Evolutionary conservation across 2,113 vertebrate genomes (phyloP), one percentile per base, ranked within the genome.

Genomic region (Hemicordylus capensis): DNA sequence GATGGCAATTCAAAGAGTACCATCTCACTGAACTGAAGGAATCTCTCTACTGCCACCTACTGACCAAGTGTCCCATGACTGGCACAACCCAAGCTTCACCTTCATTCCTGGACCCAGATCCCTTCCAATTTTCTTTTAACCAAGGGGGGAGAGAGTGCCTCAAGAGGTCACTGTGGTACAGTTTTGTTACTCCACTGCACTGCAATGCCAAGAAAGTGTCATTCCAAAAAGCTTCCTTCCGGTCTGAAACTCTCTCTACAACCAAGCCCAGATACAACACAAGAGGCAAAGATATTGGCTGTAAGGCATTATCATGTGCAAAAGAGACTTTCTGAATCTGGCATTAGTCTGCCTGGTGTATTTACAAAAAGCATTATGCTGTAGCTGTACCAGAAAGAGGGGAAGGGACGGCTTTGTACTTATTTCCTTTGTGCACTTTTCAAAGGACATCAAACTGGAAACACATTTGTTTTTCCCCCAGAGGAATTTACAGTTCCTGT

Each of bases 371-470:
- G 70, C n/a, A 42, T 17, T 64, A 42, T 87, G 70, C 75, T 73
- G 54, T 66, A 79, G 56, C 34, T n/a, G 83, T 72, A 78, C 48
- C 39, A 70, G n/a, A 39, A 34, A 28, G 59, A 73, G 31, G 42
- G 26, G 46, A 83, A 78, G 81, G 80, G 46, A 80, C 31, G 10
- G 66, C 44, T 63, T 39, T 66, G 63, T 73, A 75, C 81, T 87
- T 87, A 72, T 87, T 79, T 83, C 67, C 81, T 73, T 79, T 64
- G 76, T 73, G 76, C 66, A 39, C 24, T 73, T 79, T 56, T 87
- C 82, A 73, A 83, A 83, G 81, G 86, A 83, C 77, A 87, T 78
- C 86, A 77, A 73, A 83, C 80, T 72, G 75, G 81, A 83, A 83
- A 34, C 34, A 59, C 80, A 73, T 83, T 83, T 83, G 86, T 79